Evolutionary conservation across 2,888 invertebrate species (phyloP).

Genomic region (Prenolepis imparis): DNA sequence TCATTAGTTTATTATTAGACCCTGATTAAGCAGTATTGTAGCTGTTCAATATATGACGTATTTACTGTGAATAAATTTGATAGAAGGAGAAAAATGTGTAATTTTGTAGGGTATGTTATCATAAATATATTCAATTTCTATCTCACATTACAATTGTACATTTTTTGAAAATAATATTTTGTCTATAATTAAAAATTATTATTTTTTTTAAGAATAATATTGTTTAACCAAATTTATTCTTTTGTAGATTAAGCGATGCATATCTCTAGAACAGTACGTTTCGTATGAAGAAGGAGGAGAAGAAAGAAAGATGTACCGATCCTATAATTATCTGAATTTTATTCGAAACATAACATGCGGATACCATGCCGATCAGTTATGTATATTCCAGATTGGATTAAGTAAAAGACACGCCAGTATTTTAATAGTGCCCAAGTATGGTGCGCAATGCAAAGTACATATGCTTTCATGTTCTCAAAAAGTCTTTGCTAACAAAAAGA

Average conservation of each 20-base stretch:
- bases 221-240: not conserved
- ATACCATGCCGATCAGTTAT: slow-evolving; percentile 77
- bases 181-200: not conserved
- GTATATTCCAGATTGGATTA: slow-evolving; percentile 78
- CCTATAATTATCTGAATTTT: slow-evolving; percentile 79
- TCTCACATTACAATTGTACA: not conserved
- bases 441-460: slow-evolving; percentile 68
- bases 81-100: slow-evolving; percentile 46
- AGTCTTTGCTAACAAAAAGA: slow-evolving; percentile 67
- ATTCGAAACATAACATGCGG: slow-evolving; percentile 75
- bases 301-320: slow-evolving; percentile 81
- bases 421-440: slow-evolving; percentile 77
- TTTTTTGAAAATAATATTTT: slow-evolving; percentile 8
- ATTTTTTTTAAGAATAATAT: not conserved
- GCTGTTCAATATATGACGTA: slow-evolving; percentile 33
- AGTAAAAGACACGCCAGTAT: slow-evolving; percentile 79
- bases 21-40: not conserved
- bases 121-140: not conserved
- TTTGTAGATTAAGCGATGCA: slow-evolving; percentile 63
- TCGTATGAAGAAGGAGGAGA: not conserved
- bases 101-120: slow-evolving; percentile 12
- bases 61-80: slow-evolving; percentile 25
- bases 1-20: slow-evolving; percentile 1
- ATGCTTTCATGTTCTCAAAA: slow-evolving; percentile 74
- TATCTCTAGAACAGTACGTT: slow-evolving; percentile 2